phyloP scores from a whole-genome alignment of 2,888 invertebrate genomes.

The Parapristionchus giblindavisi region DNA sequence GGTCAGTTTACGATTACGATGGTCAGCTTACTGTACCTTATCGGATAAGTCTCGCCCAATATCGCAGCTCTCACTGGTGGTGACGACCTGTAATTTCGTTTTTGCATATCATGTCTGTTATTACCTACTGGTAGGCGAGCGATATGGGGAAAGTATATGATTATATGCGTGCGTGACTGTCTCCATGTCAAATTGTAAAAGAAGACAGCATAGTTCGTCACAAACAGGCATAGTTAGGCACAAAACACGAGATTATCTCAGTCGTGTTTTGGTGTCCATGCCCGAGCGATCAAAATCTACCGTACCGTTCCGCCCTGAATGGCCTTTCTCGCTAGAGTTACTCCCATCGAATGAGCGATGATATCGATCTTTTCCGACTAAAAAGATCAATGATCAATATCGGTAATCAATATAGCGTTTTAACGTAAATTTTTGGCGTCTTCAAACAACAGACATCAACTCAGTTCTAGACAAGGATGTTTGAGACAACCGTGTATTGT shows the following conservation, averaged over 20 bases:
- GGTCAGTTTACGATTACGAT: background rate
- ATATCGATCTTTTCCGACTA: conserved; percentile 45
- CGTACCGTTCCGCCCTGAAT: conserved; percentile 53
- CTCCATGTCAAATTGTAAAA: too few relatives aligned
- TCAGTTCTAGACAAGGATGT: too few relatives aligned
- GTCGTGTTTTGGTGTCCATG: background rate
- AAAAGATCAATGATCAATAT: background rate
- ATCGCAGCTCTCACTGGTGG: conserved; percentile 44
- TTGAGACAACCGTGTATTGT: too few relatives aligned
- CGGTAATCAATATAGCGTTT: too few relatives aligned
- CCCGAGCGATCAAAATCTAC: background rate
- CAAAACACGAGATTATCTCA: background rate
- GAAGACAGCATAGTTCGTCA: background rate
- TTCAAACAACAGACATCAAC: too few relatives aligned
- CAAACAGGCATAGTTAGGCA: background rate
- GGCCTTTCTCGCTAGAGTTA: conserved; percentile 51
- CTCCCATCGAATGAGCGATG: conserved; percentile 61
- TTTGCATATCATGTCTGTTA: too few relatives aligned
- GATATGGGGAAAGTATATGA: too few relatives aligned
- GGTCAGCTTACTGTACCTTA: conserved; percentile 38
- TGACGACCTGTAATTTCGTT: conserved; percentile 39
- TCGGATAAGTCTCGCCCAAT: conserved; percentile 47
- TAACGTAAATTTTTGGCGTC: too few relatives aligned
- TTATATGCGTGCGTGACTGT: too few relatives aligned
- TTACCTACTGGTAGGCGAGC: too few relatives aligned